These are phyloP conservation scores for Chrosomus eos DNA, from an alignment of 2,797 vertebrate species.

Conservation along the genomic window DNA sequence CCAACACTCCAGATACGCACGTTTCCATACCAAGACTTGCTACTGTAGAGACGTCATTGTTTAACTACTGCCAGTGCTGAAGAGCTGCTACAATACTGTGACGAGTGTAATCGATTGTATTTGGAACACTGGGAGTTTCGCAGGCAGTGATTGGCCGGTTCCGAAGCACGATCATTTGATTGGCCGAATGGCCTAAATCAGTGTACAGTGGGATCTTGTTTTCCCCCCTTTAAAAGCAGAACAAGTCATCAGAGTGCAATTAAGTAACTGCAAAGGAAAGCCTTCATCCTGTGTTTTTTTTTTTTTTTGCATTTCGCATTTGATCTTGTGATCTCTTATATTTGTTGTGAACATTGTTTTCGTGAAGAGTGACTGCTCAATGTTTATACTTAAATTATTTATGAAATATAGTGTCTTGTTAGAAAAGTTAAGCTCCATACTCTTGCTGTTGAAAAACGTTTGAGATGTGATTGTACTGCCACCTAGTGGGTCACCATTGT, in stretches of 20 bases:
- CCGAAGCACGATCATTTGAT: constrained; percentile 62
- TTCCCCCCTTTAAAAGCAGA: constrained; percentile 42
- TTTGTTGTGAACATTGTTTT: constrained; percentile 78
- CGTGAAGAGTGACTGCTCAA: constrained; percentile 86
- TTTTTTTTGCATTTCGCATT: constrained; percentile 62
- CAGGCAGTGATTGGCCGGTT: constrained; percentile 61
- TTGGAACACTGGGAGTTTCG: constrained; percentile 69
- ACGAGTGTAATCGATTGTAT: constrained; percentile 66
- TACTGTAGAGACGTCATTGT: constrained; percentile 73
- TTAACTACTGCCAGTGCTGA: constrained; percentile 70
- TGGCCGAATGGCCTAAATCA: constrained; percentile 60
- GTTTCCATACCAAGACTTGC: constrained; percentile 59
- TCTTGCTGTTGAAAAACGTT: constrained; percentile 79
- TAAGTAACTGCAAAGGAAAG: constrained; percentile 60
- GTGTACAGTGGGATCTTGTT: constrained; percentile 56
- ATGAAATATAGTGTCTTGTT: constrained; percentile 82
- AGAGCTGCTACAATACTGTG: constrained; percentile 70
- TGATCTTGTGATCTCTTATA: constrained; percentile 71
- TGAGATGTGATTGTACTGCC: constrained; percentile 86
- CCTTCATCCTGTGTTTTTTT: constrained; percentile 65
- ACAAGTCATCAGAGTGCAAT: constrained; percentile 65
- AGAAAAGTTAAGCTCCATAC: constrained; percentile 87
- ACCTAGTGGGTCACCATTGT: constrained; percentile 83
- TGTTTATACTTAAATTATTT: constrained; percentile 96
- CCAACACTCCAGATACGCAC: constrained; percentile 48